These are phyloP conservation scores for Macrophya alboannulata DNA, from an alignment of 2,888 invertebrate genomes.

Conservation along the genomic window DNA sequence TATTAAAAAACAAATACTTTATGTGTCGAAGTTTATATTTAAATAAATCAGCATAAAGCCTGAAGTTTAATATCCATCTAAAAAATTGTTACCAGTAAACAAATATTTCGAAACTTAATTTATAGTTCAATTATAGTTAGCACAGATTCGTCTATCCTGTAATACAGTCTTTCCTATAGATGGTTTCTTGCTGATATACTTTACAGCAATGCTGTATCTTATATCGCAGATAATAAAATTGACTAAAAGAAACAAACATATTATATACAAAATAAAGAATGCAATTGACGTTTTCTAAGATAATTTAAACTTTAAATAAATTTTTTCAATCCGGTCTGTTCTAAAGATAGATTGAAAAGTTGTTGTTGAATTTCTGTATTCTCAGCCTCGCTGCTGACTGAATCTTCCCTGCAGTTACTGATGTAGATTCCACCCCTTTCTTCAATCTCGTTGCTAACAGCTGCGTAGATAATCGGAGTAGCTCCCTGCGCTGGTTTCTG, in stretches of 20 bases:
- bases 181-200: neutral
- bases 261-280: neutral
- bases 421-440: constrained; percentile 91
- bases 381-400: constrained; percentile 83
- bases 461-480: constrained; percentile 88
- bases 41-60: neutral
- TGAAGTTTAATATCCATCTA: neutral
- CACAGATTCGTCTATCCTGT: neutral
- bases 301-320: constrained; percentile 61
- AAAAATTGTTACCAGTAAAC: neutral
- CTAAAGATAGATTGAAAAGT: constrained; percentile 85
- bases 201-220: neutral
- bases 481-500: constrained; percentile 92
- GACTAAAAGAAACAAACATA: neutral
- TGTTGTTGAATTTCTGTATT: constrained; percentile 84
- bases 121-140: neutral
- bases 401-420: constrained; percentile 87
- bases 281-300: neutral
- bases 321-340: constrained; percentile 70
- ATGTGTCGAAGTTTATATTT: neutral
- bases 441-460: constrained; percentile 88
- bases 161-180: neutral
- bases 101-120: neutral
- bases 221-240: neutral
- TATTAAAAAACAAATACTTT: too few relatives aligned